Base-by-base conservation (phyloP, 2,888 invertebrate genomes). In the Watsonalla cultraria region DNA sequence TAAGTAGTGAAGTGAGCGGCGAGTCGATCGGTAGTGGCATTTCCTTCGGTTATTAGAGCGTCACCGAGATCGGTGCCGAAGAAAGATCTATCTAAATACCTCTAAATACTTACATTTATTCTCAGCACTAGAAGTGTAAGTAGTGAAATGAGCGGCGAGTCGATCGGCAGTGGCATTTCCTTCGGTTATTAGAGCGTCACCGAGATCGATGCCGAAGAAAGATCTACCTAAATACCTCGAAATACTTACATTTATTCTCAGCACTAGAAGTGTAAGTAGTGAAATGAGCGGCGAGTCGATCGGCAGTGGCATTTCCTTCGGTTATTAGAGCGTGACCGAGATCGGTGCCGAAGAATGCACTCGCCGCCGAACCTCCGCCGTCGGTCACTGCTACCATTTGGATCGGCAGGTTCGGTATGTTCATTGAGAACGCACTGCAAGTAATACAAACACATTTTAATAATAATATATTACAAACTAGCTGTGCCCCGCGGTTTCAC, bases 381-480 rank as follows among this genome's bases (percentile, higher is more conserved):
- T 98, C 97, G 6, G 97, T 97, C 64, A 98, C 95, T 39, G 98
- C 97, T 83, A 98, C 94, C 86, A 98, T 96, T 93, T 98, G 98
- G 67, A 97, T 96, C 9, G 97, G 97, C 74, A 97, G 92, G 86
- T 97, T 96, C 64, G 97, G 96, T 84, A 98, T 96, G 92, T 97
- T 97, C 92, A 96, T 96, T 14, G 97, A 96, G 88, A 98, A 97
- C 52, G 98, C 96, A 79, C 97, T 98, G 81, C 0, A 83, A 59
- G 47, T 2, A 37, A 46, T n/a, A 45, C 24, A 24, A 24, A 24
- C 4, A 24, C 24, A 24, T n/a, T 37, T 35, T 35, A 35, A 35
- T 6, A 35, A 35, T n/a, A n/a, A n/a, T n/a, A n/a, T n/a, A n/a
- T n/a, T n/a, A n/a, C n/a, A n/a, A n/a, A n/a, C n/a, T n/a, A n/a